Evolutionary conservation across 2,113 vertebrate genomes (phyloP).

Genomic region (Gila orcuttii): DNA sequence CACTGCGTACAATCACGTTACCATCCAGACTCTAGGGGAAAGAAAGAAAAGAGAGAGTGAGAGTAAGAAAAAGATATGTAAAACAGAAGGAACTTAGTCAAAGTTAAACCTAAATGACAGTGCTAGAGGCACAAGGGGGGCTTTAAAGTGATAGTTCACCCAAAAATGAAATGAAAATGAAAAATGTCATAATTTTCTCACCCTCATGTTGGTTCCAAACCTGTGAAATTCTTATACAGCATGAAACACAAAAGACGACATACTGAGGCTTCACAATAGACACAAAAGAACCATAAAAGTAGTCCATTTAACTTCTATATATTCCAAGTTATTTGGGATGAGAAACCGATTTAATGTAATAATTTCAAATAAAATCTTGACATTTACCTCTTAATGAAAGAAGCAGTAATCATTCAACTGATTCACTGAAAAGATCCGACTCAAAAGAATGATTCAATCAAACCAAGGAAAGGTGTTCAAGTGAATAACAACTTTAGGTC

Average conservation of each 20-base stretch:
- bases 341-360: neutral
- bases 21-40: constrained; percentile 84
- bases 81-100: neutral
- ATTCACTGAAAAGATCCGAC: neutral
- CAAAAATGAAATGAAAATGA: neutral
- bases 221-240: neutral
- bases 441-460: neutral
- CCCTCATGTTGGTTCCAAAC: neutral
- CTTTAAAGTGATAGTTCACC: neutral
- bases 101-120: neutral
- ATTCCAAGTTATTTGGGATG: no score
- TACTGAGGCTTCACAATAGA: no score
- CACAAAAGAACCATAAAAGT: no score
- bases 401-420: neutral
- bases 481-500: neutral
- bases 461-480: neutral
- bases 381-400: neutral
- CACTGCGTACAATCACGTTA: constrained; percentile 87
- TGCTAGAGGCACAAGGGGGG: neutral
- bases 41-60: constrained; percentile 30
- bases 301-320: neutral
- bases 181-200: neutral
- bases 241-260: neutral
- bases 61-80: neutral
- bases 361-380: neutral